phyloP scores from a whole-genome alignment of 2,888 invertebrate species.

The Reticulitermes lucifugus region DNA sequence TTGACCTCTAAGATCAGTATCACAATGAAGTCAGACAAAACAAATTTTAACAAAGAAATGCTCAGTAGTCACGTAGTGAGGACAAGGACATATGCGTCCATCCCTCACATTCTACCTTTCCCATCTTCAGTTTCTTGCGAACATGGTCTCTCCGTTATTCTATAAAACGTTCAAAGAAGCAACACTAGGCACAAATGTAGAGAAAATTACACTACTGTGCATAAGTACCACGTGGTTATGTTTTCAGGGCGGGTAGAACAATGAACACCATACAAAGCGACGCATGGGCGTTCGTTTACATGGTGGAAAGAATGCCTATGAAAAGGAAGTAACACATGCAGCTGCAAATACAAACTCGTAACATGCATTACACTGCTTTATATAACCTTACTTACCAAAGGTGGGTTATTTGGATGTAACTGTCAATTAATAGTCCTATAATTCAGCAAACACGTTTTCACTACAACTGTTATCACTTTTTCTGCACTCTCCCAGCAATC shows the following conservation, averaged over 20 bases:
- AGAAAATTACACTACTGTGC: no score
- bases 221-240: not conserved
- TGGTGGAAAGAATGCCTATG: not conserved
- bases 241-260: not conserved
- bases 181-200: no score
- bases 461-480: not conserved
- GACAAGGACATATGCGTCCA: no score
- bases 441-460: conserved; percentile 25
- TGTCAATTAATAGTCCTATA: conserved; percentile 20
- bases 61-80: no score
- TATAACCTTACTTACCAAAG: conserved; percentile 21
- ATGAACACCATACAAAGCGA: not conserved
- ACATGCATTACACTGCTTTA: not conserved
- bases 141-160: no score
- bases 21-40: not conserved
- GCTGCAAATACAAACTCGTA: not conserved
- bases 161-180: no score
- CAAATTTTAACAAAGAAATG: not conserved
- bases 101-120: no score
- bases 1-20: not conserved
- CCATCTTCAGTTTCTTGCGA: no score
- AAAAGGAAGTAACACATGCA: not conserved
- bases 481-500: not conserved
- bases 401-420: not conserved
- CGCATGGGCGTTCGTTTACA: not conserved